Evolutionary conservation across 1,140 invertebrate species (phyloP).

Genomic region (Periplaneta americana): DNA sequence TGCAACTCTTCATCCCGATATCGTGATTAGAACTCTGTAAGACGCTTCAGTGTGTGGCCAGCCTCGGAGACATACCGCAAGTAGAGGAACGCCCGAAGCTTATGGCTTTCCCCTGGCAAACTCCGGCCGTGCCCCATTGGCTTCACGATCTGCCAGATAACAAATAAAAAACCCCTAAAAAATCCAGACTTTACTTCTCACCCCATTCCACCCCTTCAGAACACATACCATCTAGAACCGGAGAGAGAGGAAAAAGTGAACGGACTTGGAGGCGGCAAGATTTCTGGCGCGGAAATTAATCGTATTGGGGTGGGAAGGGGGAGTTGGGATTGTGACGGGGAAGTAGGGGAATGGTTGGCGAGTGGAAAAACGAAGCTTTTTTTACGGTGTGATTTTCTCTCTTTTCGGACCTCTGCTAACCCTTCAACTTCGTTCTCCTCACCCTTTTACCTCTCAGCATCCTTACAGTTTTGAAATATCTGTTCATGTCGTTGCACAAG

Average conservation of each 20-base stretch:
- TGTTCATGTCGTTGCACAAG: not conserved
- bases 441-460: not conserved
- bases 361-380: conserved; percentile 2
- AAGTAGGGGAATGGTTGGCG: not conserved
- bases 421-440: not conserved
- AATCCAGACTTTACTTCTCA: not conserved
- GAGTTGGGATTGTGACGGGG: not conserved
- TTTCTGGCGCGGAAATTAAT: conserved; percentile 11
- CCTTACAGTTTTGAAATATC: conserved; percentile 5
- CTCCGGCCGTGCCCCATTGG: not conserved
- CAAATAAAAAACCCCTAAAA: conserved; percentile 5
- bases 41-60: not conserved
- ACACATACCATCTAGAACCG: not conserved
- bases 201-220: not conserved
- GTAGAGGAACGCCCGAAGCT: not conserved
- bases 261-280: not conserved
- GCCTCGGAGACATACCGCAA: not conserved
- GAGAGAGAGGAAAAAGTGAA: not conserved
- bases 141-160: conserved; percentile 1
- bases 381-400: conserved; percentile 4
- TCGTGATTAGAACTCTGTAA: not conserved
- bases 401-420: not conserved
- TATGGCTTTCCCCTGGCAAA: not conserved
- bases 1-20: too few species aligned
- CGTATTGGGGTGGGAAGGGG: not conserved